Evolutionary conservation across 1,140 invertebrate genomes (phyloP).

Genomic region (Drosophila leontia): DNA sequence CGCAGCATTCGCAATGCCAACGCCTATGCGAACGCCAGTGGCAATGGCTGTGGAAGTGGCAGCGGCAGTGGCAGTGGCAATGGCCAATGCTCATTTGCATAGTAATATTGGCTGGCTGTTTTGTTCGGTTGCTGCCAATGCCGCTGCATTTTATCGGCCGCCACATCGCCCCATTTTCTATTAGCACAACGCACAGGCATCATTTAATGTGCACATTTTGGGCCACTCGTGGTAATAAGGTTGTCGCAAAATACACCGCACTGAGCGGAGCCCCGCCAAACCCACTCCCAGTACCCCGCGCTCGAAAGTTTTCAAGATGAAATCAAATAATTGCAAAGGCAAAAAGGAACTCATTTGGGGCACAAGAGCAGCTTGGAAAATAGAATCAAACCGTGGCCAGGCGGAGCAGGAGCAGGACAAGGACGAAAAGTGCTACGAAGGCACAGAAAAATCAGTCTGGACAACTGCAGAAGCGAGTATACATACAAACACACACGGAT

Average conservation of each 20-base stretch:
- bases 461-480: slow-evolving; percentile 22
- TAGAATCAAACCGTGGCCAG: slow-evolving; percentile 65
- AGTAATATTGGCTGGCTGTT: slow-evolving; percentile 74
- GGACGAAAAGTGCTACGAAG: slow-evolving; percentile 6
- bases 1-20: slow-evolving; percentile 40
- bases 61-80: slow-evolving; percentile 29
- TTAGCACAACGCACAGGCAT: slow-evolving; percentile 77
- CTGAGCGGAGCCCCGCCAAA: slow-evolving; percentile 22
- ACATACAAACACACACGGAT: slow-evolving; percentile 31
- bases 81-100: slow-evolving; percentile 77
- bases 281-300: slow-evolving; percentile 38
- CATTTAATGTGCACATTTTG: slow-evolving; percentile 78
- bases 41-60: slow-evolving; percentile 53
- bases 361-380: slow-evolving; percentile 65
- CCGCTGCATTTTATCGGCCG: slow-evolving; percentile 75
- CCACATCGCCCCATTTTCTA: slow-evolving; percentile 76
- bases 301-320: slow-evolving; percentile 71
- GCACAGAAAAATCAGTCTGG: slow-evolving; percentile 4
- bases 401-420: no score
- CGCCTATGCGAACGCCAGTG: slow-evolving; percentile 41
- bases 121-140: slow-evolving; percentile 43
- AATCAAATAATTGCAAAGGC: slow-evolving; percentile 81
- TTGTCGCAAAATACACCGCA: slow-evolving; percentile 60
- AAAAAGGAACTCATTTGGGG: slow-evolving; percentile 71
- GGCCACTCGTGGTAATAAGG: slow-evolving; percentile 67